phyloP scores from a whole-genome alignment of 2,888 invertebrate species.

The Nemoura dubitans region DNA sequence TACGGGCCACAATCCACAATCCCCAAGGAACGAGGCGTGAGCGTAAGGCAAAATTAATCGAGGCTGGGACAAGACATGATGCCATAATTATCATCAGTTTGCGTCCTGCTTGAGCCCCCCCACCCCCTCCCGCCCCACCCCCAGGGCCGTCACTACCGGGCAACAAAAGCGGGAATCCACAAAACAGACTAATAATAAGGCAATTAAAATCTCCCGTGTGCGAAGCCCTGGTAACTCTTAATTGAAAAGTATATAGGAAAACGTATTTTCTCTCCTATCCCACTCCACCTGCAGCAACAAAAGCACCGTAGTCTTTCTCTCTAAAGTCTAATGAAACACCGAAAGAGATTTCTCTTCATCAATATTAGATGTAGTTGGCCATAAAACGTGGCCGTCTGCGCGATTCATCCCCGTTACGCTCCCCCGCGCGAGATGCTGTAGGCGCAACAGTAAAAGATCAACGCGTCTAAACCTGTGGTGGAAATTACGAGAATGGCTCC shows the following conservation, averaged over 20 bases:
- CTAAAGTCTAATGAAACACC: constrained; percentile 12
- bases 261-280: not conserved
- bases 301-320: not conserved
- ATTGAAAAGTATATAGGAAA: constrained; percentile 2
- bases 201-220: not conserved
- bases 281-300: not conserved
- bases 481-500: constrained; percentile 7
- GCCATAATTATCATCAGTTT: not conserved
- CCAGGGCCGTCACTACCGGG: not conserved
- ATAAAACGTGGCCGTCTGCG: not conserved
- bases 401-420: not conserved
- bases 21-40: not conserved
- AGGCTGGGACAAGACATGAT: not conserved
- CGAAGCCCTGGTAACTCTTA: not conserved
- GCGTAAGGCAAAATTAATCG: not conserved
- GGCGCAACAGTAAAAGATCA: not conserved
- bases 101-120: not conserved
- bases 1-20: not conserved
- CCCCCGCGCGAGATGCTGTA: not conserved
- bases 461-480: not conserved
- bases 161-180: not conserved
- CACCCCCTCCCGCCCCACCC: not conserved
- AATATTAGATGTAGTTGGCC: not conserved
- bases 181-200: not conserved
- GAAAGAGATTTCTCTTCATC: constrained; percentile 4